phyloP scores from a whole-genome alignment of 2,888 invertebrate genomes.

The Drosophila birchii region DNA sequence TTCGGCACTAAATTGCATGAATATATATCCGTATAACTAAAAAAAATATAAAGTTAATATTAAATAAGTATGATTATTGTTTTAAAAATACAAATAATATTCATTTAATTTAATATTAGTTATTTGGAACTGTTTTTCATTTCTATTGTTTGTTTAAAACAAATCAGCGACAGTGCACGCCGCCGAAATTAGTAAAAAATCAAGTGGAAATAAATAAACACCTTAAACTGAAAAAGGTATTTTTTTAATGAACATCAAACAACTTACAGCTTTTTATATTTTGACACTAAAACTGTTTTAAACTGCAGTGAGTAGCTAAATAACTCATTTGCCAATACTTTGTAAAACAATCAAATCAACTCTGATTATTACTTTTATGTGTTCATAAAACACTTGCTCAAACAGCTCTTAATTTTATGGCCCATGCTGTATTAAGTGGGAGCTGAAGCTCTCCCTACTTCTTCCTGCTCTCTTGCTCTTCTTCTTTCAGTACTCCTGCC shows the following conservation, averaged over 20 bases:
- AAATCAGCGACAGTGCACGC: no score
- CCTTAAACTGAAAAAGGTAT: not conserved
- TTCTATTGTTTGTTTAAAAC: not conserved
- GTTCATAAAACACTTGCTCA: constrained; percentile 5
- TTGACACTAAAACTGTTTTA: not conserved
- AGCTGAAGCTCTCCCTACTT: constrained; percentile 45
- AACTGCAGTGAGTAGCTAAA: no score
- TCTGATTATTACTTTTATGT: not conserved
- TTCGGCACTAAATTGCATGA: not conserved
- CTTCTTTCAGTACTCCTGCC: constrained; percentile 35
- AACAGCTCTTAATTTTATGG: constrained; percentile 51
- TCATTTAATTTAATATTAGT: no score
- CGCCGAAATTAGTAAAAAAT: not conserved
- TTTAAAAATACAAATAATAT: not conserved
- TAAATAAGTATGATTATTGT: not conserved
- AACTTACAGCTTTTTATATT: not conserved
- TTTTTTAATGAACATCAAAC: not conserved
- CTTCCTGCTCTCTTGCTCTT: constrained; percentile 46
- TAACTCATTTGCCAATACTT: not conserved
- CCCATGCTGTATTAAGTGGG: constrained; percentile 49
- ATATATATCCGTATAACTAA: not conserved
- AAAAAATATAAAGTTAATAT: no score
- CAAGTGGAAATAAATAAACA: not conserved
- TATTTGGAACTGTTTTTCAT: no score
- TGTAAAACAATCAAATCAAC: constrained; percentile 16